Evolutionary conservation across 1,140 invertebrate genomes (phyloP).

Genomic region (Drosophila eugracilis): DNA sequence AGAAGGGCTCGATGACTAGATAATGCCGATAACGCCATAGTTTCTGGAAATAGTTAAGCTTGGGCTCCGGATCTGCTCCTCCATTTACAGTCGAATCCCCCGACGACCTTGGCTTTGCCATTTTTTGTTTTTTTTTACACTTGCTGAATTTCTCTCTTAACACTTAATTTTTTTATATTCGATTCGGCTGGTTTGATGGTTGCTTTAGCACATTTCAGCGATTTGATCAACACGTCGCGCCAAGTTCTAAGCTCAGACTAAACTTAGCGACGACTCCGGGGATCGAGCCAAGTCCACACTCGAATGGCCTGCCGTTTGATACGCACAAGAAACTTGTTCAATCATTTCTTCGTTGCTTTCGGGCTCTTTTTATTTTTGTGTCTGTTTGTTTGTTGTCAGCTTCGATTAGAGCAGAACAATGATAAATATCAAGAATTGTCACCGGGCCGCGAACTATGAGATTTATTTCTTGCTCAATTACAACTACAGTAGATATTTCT

Average conservation of each 20-base stretch:
- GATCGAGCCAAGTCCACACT: slow-evolving; percentile 17
- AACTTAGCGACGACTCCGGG: slow-evolving; percentile 24
- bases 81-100: slow-evolving; percentile 12
- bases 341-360: slow-evolving; percentile 59
- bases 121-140: slow-evolving; percentile 34
- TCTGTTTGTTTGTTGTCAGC: slow-evolving; percentile 25
- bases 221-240: slow-evolving; percentile 61
- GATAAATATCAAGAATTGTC: slow-evolving; percentile 62
- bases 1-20: slow-evolving; percentile 85
- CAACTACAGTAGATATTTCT: slow-evolving; percentile 9
- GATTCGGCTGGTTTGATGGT: slow-evolving; percentile 12
- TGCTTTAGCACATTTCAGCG: slow-evolving; percentile 52
- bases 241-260: slow-evolving; percentile 75
- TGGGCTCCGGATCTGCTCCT: slow-evolving; percentile 33
- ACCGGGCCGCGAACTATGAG: slow-evolving; percentile 30
- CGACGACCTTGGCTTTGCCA: slow-evolving; percentile 57
- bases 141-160: not conserved
- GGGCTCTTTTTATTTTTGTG: slow-evolving; percentile 15
- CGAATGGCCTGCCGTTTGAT: slow-evolving; percentile 39
- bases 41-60: slow-evolving; percentile 75
- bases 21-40: slow-evolving; percentile 74
- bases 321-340: slow-evolving; percentile 80
- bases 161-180: slow-evolving; percentile 19
- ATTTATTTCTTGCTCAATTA: slow-evolving; percentile 8
- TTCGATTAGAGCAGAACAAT: slow-evolving; percentile 43